Evolutionary conservation across 2,113 vertebrate genomes (phyloP), one percentile per base, ranked within the genome.

Genomic region (Lasiurus cinereus): DNA sequence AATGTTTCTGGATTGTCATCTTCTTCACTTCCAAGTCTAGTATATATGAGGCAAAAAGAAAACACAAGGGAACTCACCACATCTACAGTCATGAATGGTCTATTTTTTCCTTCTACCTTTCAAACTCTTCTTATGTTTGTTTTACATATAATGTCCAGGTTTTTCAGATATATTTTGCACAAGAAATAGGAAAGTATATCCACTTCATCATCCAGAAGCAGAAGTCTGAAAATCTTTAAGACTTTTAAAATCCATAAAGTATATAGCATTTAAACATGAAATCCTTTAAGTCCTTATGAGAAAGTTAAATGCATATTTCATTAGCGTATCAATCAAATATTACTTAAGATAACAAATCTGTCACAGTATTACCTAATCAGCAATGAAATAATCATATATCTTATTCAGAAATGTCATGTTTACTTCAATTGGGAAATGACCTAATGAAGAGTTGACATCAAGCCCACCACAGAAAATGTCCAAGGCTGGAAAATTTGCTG

Each of bases 401-500:
- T 96, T 72, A 72, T n/a, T 78, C 56, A 96, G 48, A 90, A 94
- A 93, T 84, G 59, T 80, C 31, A 78, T 67, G n/a, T 89, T 88
- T 96, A 64, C 39, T 95, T 91, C 64, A 83, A n/a, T 88, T 90
- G 97, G 93, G 67, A 94, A 95, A 88, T 74, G 79, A 84, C 46
- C 39, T 85, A 95, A 33, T 80, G 27, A 92, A 92, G 96, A 96
- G 82, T 52, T 94, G 85, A 92, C 21, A 72, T 77, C 13, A 48
- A 15, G 39, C 29, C 64, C n/a, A 72, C 52, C 59, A 91, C 6
- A 84, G 59, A 64, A 78, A 76, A 27, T 93, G 36, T 80, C 69
- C 79, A 97, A 88, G 16, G 15, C 83, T 93, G 10, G 22, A 93
- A 93, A 91, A 13, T 54, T 18, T 50, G 54, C 43, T 86, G 80